Evolutionary conservation across 1,140 invertebrate species (phyloP), one percentile per base, ranked within the genome.

Genomic region (Choristoneura fumiferana): DNA sequence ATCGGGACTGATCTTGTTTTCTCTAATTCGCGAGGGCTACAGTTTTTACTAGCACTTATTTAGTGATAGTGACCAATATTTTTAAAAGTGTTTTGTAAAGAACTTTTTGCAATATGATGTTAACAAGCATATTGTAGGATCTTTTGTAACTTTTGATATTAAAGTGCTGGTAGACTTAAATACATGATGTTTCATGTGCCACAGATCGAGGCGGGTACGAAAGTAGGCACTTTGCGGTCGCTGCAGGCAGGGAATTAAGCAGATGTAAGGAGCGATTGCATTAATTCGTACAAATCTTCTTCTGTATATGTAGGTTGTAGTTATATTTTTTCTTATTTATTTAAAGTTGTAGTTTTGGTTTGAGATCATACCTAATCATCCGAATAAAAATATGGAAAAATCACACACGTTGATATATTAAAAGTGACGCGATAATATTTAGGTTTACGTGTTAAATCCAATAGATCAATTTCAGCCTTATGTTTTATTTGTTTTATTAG

Each of bases 131-230:
- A 81, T 82, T 83, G 76, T 85, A 84, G 76, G 70, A 75, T 78
- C 78, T 87, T 88, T 85, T 87, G 69, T 89, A 89, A 81, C 74
- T 86, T 89, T 87, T 87, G 79, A 89, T 87, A 89, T 79, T 73
- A 81, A 87, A 85, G 85, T 88, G 83, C 83, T 86, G 80, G 85
- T 84, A 84, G 81, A 78, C 60, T 75, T 73, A 68, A 63, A 70
- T 63, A 62, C 58, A 62, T 73, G 65, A 62, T 73, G 77, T 49
- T 33, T 49, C 43, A 49, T 49, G 43, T 49, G n/a, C 39, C 62
- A 15, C 81, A 87, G 84, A 82, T 72, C 67, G 70, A 87, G 84
- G 67, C 78, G 65, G 71, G 80, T 87, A 89, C 86, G 83, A 70
- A 89, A 80, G 86, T 76, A 53, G 12, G 54, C 59, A 60, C 85